Evolutionary conservation across 1,140 invertebrate genomes (phyloP).

Genomic region (Drosophila navojoa): DNA sequence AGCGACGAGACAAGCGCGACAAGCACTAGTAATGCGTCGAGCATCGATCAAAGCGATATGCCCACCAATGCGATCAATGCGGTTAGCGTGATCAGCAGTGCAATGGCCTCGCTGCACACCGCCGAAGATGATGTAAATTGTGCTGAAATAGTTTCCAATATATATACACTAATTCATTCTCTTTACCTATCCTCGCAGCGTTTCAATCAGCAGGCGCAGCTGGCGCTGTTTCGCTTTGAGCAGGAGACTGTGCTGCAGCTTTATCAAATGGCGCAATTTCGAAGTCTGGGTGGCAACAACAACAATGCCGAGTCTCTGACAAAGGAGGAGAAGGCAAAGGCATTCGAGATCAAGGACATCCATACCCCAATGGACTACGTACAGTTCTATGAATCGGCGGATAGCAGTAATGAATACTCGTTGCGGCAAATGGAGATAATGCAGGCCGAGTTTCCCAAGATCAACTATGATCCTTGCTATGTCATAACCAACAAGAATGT

Average conservation of each 20-base stretch:
- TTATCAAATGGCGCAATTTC: conserved; percentile 80
- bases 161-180: conserved; percentile 7
- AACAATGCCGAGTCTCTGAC: conserved; percentile 52
- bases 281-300: conserved; percentile 19
- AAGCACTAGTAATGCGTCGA: conserved; percentile 57
- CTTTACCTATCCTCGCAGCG: conserved; percentile 71
- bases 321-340: conserved; percentile 85
- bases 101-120: conserved; percentile 74
- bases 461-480: conserved; percentile 88
- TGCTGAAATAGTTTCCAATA: not conserved
- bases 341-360: conserved; percentile 84
- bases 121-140: conserved; percentile 74
- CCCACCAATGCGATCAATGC: conserved; percentile 76
- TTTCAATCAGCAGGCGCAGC: conserved; percentile 85
- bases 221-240: conserved; percentile 86
- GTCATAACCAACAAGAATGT: conserved; percentile 88
- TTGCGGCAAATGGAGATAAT: conserved; percentile 80
- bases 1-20: conserved; percentile 73
- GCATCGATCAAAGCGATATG: conserved; percentile 69
- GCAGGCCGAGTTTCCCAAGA: conserved; percentile 78
- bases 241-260: conserved; percentile 79
- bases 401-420: conserved; percentile 68
- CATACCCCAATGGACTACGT: conserved; percentile 80
- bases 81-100: conserved; percentile 80
- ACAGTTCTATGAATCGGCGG: conserved; percentile 71